phyloP scores from a whole-genome alignment of 2,888 invertebrate genomes.

The Netelia virgata region DNA sequence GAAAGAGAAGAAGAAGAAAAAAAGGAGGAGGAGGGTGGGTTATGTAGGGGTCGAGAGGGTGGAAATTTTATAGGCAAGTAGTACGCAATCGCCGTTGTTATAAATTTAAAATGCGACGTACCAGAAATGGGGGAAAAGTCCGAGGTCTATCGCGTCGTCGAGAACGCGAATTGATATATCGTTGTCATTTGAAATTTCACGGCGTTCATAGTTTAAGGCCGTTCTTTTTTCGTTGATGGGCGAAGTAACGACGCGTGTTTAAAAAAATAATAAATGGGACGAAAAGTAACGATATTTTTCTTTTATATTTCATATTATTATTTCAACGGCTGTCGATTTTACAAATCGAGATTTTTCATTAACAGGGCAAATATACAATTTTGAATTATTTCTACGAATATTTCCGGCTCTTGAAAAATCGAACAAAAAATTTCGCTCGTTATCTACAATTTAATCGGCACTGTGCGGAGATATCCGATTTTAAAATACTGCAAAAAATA shows the following conservation, averaged over 20 bases:
- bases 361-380: too few species aligned
- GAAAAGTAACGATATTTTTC: not conserved
- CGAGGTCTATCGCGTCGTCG: conserved; percentile 17
- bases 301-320: too few species aligned
- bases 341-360: too few species aligned
- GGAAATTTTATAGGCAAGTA: not conserved
- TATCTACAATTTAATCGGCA: conserved; percentile 6
- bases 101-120: conserved; percentile 59
- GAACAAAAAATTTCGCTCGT: too few species aligned
- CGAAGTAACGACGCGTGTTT: too few species aligned
- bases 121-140: conserved; percentile 56
- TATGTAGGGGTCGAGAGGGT: conserved; percentile 6
- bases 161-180: conserved; percentile 15
- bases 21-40: conserved; percentile 3
- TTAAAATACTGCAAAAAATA: not conserved
- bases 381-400: too few species aligned
- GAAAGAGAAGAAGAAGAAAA: conserved; percentile 20
- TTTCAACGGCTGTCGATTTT: too few species aligned
- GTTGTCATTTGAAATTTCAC: too few species aligned
- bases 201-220: too few species aligned
- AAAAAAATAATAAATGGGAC: not conserved
- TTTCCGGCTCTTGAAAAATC: too few species aligned
- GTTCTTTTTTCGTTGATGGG: too few species aligned
- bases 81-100: conserved; percentile 35
- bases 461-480: not conserved